Base-by-base conservation (phyloP, 2,888 invertebrate species). In the Coenonympha glycerion region DNA sequence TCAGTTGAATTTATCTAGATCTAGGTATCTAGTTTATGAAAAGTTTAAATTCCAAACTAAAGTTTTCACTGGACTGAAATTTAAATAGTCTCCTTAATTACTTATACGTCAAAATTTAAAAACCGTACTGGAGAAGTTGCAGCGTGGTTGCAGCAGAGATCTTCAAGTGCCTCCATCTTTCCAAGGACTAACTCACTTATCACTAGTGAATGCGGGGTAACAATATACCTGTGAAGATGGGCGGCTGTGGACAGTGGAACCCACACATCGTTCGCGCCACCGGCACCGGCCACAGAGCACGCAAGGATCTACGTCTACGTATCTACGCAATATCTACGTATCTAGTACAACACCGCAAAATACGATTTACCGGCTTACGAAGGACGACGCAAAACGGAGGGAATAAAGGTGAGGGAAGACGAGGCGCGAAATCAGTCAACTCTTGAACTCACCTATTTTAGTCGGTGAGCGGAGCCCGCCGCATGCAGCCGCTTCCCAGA, bases 391-490 rank as follows among this genome's bases (percentile, higher is more conserved):
- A 69, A 79, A 80, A 72, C 73, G 77, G 71, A 76, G 69, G 63
- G 71, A 74, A 82, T 79, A 80, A 84, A 81, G 72, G 72, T 67
- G 77, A 75, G 75, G 71, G 73, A 71, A 74, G 76, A 73, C 64
- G 71, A 72, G 72, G 75, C 76, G 80, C 81, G 72, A 74, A 76
- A 68, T 75, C 71, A 76, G 71, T 78, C 72, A 65, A 80, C 82
- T 81, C 73, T n/a, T 80, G 81, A 19, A 19, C 36, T 36, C 36
- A 39, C 39, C 39, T 39, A 39, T 39, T 22, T 78, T 81, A 82
- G 80, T 83, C 78, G 83, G 81, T 74, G 74, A 79, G 79, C 76
- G 82, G 76, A 70, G 69, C 73, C 75, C 79, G 83, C 73, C 76
- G 79, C 74, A 73, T 72, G 65, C 80, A 71, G 68, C 64, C 70